Percentiles rank a stretch among this genome's conserved stretches.
phyloP scores from a whole-genome alignment of 2,888 invertebrate genomes.

The Drosophila testacea region DNA sequence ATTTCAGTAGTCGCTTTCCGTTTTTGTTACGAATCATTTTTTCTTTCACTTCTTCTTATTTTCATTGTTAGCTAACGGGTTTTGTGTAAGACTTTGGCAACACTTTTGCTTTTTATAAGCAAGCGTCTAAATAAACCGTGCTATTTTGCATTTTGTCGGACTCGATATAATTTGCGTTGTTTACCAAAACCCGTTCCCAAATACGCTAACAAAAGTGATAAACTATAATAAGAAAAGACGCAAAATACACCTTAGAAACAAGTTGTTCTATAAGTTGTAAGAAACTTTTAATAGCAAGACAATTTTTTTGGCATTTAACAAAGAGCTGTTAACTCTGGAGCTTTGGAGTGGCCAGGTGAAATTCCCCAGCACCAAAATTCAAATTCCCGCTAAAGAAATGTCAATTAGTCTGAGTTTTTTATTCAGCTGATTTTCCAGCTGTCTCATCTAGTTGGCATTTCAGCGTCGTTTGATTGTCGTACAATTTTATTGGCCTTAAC shows the following conservation, averaged over 20 bases:
- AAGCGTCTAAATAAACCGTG: slow-evolving; percentile 31
- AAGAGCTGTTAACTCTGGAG: slow-evolving; percentile 26
- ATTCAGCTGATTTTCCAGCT: slow-evolving; percentile 35
- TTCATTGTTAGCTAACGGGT: slow-evolving; percentile 61
- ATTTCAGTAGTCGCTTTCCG: slow-evolving; percentile 47
- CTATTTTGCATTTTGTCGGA: slow-evolving; percentile 63
- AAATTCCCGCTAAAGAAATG: slow-evolving; percentile 30
- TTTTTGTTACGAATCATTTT: slow-evolving; percentile 48
- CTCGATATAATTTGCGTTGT: slow-evolving; percentile 58
- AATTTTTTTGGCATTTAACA: slow-evolving; percentile 60
- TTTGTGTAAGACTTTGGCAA: slow-evolving; percentile 61
- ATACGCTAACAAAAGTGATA: slow-evolving; percentile 13
- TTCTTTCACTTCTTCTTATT: slow-evolving; percentile 47
- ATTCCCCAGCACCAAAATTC: slow-evolving; percentile 1
- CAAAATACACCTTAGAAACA: slow-evolving; percentile 63
- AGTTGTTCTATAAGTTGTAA: slow-evolving; percentile 68
- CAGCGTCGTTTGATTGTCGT: slow-evolving; percentile 30
- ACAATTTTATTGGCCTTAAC: slow-evolving; percentile 43
- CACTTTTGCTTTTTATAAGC: slow-evolving; percentile 70
- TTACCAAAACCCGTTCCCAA: slow-evolving; percentile 56
- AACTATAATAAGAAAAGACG: slow-evolving; percentile 38
- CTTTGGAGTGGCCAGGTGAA: slow-evolving; percentile 8
- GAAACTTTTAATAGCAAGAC: slow-evolving; percentile 59
- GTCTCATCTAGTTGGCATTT: slow-evolving; percentile 63
- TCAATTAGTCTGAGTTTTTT: slow-evolving; percentile 29